Evolutionary conservation across 2,113 vertebrate genomes (phyloP), one percentile per base, ranked within the genome.

Genomic region (Daboia siamensis): DNA sequence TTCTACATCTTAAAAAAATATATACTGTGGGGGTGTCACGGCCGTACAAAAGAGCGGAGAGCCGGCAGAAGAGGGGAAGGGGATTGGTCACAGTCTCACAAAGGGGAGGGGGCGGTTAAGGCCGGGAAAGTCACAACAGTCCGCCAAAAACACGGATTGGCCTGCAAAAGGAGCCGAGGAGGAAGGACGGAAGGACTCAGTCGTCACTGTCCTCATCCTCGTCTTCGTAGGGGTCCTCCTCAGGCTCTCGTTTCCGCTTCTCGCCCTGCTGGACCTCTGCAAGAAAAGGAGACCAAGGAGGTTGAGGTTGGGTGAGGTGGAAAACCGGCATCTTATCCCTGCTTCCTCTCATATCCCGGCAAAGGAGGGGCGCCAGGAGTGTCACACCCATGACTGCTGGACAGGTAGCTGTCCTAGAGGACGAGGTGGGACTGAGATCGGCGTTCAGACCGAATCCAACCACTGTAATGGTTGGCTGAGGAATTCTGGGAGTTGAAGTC

Each of bases 1-100:
- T 95, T 97, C 96, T 97, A 96, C 94, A 85, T 95, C 94, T 97
- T 97, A 97, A 97, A 97, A 96, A 97, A 96, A 97, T 97, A 97
- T 96, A 97, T 80, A 80, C 94, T 97, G 96, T 96, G 95, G 96
- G 95, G 7, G 94, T 96, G 48, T 97, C 12, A 96, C 96, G 96
- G 95, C 96, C 96, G 94, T 97, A 97, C 95, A 96, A 96, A 96
- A 94, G 51, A 94, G 95, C 6, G 11, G 46, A 2, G 39, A 17
- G 23, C 4, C 57, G 90, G 95, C 1, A 8, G 17, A 51, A 12
- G 89, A 7, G 69, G 64, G 1, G 61, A n/a, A 23, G 39, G 90
- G 11, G 10, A 90, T 6, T 64, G 3, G 1, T 86, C 85, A 86
- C 39, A 86, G 85, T 86, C 85, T 51, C 46, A 55, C 44, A 39